Evolutionary conservation across 1,140 invertebrate species (phyloP), one percentile per base, ranked within the genome.

Genomic region (Apocrypta bakeri): DNA sequence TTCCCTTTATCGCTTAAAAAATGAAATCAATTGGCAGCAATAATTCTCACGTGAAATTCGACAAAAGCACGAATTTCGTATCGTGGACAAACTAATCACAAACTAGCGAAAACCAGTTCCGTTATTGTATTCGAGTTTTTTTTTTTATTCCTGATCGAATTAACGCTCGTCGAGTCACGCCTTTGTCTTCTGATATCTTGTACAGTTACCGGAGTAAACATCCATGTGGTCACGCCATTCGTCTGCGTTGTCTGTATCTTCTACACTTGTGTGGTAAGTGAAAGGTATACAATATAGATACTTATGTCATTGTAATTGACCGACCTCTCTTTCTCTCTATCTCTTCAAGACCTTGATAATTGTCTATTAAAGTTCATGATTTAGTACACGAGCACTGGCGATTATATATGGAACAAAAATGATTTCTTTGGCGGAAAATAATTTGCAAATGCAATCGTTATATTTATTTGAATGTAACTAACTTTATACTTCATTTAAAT

Each of bases 221-320:
- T 97, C 21, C 96, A 97, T 86, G 89, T 96, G 21, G 95, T 97
- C 1, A 97, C 97, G 2, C 95, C 97, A 2, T 94, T 96, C 21
- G 96, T 98, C 42, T 98, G 97, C 86, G 89, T 97, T 11, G 96
- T 98, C 21, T 98, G 97, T 91, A 98, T 98, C 81, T 97, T 98
- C 90, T 98, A 98, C 87, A 98, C 98, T 0, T 95, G 96, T 81
- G 94, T 98, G 87, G 97, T 97, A 93, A 94, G 95, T 94, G 84
- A 33, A 3, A 24, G 42, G 48, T 56, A 56, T 7, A 56, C 7
- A 14, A 56, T 56, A 48, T 48, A 48, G 1, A 17, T 48, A n/a
- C 42, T 48, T 56, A n/a, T 56, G 21, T 56, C 7, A 56, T 56
- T 56, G 4, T n/a, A 21, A 56, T 56, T 21, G 21, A 6, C 17